Conservation (phyloP, 2,797 vertebrate genomes). For the Acridotheres tristis region DNA sequence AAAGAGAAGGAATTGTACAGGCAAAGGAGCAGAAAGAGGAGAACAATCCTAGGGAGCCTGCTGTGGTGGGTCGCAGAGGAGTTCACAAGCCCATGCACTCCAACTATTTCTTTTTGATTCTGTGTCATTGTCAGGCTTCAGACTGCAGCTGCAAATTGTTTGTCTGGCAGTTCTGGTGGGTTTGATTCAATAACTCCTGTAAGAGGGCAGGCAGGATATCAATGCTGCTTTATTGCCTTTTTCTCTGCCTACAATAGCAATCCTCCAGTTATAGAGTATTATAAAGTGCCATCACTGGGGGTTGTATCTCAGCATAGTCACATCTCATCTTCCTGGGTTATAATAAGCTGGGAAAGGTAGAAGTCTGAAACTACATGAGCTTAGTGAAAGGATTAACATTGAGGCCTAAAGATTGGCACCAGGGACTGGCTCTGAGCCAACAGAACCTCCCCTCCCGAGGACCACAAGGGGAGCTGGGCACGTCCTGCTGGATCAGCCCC, state of each 20-base stretch:
- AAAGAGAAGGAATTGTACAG: conserved; percentile 26
- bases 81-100: conserved; percentile 63
- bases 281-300: conserved; percentile 68
- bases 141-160: conserved; percentile 76
- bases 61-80: conserved; percentile 64
- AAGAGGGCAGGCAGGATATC: conserved; percentile 77
- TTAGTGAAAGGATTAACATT: conserved; percentile 40
- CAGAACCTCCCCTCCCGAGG: not conserved
- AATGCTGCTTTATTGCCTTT: conserved; percentile 77
- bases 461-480: not conserved
- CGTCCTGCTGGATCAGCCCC: not conserved
- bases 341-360: conserved; percentile 52
- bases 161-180: conserved; percentile 75
- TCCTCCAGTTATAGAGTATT: conserved; percentile 67
- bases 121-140: conserved; percentile 74
- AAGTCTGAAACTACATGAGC: conserved; percentile 27
- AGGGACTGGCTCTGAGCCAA: not conserved
- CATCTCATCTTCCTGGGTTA: conserved; percentile 63
- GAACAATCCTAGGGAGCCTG: conserved; percentile 68
- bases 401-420: not conserved
- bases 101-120: conserved; percentile 73
- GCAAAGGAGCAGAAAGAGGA: conserved; percentile 44
- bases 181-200: conserved; percentile 77
- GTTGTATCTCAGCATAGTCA: conserved; percentile 67
- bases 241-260: conserved; percentile 76